phyloP scores from a whole-genome alignment of 1,140 invertebrate genomes.

The Phymastichus coffea region DNA sequence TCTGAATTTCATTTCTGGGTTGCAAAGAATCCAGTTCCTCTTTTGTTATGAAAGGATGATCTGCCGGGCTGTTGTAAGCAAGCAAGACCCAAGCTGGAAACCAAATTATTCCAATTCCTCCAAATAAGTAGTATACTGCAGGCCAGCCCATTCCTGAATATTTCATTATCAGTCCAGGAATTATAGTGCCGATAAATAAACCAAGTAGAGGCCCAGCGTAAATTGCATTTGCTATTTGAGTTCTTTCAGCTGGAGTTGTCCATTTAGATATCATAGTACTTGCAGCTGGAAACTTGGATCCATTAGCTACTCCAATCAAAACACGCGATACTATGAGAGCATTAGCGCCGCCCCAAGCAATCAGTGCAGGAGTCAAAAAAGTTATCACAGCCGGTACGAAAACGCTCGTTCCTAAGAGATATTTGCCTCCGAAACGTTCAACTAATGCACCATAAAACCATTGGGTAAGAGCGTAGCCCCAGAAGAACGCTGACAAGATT shows the following conservation, averaged over 20 bases:
- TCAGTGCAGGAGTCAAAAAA: slow-evolving; percentile 64
- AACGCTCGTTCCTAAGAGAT: slow-evolving; percentile 73
- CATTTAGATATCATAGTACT: slow-evolving; percentile 73
- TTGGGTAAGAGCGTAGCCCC: slow-evolving; percentile 63
- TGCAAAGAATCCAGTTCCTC: slow-evolving; percentile 73
- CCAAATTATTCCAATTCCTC: slow-evolving; percentile 70
- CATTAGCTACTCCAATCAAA: slow-evolving; percentile 73
- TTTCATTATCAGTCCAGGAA: slow-evolving; percentile 70
- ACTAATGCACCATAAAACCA: slow-evolving; percentile 67
- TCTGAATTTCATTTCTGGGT: slow-evolving; percentile 50
- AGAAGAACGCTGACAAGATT: slow-evolving; percentile 63
- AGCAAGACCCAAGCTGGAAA: slow-evolving; percentile 69
- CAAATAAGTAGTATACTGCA: slow-evolving; percentile 82
- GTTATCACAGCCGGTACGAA: slow-evolving; percentile 75
- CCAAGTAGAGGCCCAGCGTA: slow-evolving; percentile 56
- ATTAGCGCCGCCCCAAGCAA: slow-evolving; percentile 59
- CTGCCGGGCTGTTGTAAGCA: slow-evolving; percentile 75
- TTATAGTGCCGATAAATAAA: slow-evolving; percentile 71
- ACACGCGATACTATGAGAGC: slow-evolving; percentile 68
- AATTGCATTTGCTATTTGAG: slow-evolving; percentile 71
- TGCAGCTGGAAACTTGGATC: slow-evolving; percentile 75
- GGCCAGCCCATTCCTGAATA: slow-evolving; percentile 75
- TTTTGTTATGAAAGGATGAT: slow-evolving; percentile 81
- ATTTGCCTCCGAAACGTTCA: slow-evolving; percentile 76
- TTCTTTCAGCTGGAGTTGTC: slow-evolving; percentile 72